Evolutionary conservation across 2,797 vertebrate species (phyloP).

Genomic region (Chaunax sp.): DNA sequence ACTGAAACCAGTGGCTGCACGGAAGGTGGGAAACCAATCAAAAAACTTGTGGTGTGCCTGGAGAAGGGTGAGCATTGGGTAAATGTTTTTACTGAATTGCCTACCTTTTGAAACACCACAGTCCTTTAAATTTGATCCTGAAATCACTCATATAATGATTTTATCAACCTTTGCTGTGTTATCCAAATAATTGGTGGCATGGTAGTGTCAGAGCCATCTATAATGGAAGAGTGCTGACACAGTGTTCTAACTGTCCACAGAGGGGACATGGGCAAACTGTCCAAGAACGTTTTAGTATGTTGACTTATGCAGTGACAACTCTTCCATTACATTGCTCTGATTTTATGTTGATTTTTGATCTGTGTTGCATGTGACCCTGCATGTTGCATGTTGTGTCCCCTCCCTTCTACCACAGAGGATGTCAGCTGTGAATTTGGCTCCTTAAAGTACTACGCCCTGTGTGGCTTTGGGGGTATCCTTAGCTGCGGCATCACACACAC

Average conservation of each 20-base stretch:
- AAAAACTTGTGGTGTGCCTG: background rate
- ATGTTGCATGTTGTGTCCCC: conserved; percentile 74
- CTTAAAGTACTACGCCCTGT: conserved; percentile 85
- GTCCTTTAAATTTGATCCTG: conserved; percentile 3
- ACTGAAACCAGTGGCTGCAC: too few species aligned
- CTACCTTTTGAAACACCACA: conserved; percentile 7
- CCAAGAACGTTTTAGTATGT: background rate
- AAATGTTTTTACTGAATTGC: too few species aligned
- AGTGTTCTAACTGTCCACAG: background rate
- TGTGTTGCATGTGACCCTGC: conserved; percentile 77
- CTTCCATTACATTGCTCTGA: conserved; percentile 50
- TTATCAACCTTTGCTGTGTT: conserved; percentile 15
- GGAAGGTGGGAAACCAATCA: too few species aligned
- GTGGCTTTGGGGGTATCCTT: conserved; percentile 87
- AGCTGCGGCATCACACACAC: conserved; percentile 88
- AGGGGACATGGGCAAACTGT: background rate
- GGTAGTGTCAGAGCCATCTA: conserved; percentile 43
- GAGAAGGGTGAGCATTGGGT: background rate
- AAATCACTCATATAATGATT: conserved; percentile 45
- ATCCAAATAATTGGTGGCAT: conserved; percentile 59
- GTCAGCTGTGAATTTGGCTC: conserved; percentile 86
- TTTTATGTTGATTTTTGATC: conserved; percentile 54
- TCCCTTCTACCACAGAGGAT: conserved; percentile 73
- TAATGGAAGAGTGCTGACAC: conserved; percentile 46
- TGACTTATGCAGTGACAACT: background rate